These are phyloP conservation scores for Ichneumoninae sp. DNA, from an alignment of 2,888 invertebrate species.

Conservation along the genomic window DNA sequence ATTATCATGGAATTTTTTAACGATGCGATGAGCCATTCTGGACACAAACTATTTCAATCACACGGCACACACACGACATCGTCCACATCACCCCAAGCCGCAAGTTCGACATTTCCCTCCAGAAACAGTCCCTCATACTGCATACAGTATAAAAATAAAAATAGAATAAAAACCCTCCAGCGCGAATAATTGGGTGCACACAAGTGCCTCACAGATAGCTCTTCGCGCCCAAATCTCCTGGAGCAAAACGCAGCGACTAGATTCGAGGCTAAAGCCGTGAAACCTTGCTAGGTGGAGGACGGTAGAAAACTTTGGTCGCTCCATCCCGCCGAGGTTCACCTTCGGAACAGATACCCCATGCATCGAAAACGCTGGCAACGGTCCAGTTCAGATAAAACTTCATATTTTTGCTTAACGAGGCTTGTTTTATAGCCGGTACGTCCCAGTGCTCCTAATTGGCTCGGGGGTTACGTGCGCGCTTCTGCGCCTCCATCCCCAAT, in stretches of 20 bases:
- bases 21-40: too few relatives aligned
- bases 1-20: too few relatives aligned
- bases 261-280: not conserved
- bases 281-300: not conserved
- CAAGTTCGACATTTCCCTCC: too few relatives aligned
- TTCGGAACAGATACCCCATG: not conserved
- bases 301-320: not conserved
- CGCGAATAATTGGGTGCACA: not conserved
- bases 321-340: not conserved
- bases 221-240: not conserved
- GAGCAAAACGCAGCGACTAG: not conserved
- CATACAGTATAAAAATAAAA: too few relatives aligned
- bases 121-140: too few relatives aligned
- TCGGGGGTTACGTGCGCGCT: slow-evolving; percentile 57
- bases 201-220: not conserved
- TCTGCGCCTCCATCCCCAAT: not conserved
- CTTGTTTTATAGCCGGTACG: slow-evolving; percentile 76
- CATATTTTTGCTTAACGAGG: slow-evolving; percentile 81
- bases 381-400: slow-evolving; percentile 80
- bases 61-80: too few relatives aligned
- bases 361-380: slow-evolving; percentile 72
- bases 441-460: slow-evolving; percentile 79
- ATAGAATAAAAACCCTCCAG: too few relatives aligned
- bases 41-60: too few relatives aligned
- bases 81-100: too few relatives aligned